Evolutionary conservation across 2,797 vertebrate genomes (phyloP), one percentile per base, ranked within the genome.

Genomic region (Sandelia bainsii): DNA sequence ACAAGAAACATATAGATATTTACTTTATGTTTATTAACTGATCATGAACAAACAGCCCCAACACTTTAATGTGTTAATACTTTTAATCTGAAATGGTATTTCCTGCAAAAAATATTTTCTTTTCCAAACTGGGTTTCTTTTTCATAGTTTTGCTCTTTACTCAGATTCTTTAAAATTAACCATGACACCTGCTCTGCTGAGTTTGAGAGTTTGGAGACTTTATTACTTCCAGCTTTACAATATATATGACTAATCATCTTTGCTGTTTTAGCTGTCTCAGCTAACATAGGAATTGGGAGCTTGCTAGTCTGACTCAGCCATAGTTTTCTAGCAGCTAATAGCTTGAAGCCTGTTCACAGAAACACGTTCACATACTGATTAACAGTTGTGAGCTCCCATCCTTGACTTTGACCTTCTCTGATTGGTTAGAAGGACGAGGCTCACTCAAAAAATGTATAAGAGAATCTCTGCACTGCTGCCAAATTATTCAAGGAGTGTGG

Each of bases 1-100:
- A 39, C 37, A 42, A 42, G 4, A 42, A 56, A 62, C 58, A 65
- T 65, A 40, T 48, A 29, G 34, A 64, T 39, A 68, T 62, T 58
- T 29, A 45, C 16, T 42, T 70, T 72, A 22, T 46, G 48, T 22
- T 40, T 44, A 6, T 44, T 44, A 44, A 37, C 34, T 37, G 10
- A 37, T 37, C 34, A 37, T 37, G 29, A 32, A 32, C 25, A 25
- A 25, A 25, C 25, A 25, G 25, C n/a, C n/a, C n/a, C n/a, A n/a
- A n/a, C 25, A 25, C 25, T 34, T 34, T 34, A 34, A 34, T 34
- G 32, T 34, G 3, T 16, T 53, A 5, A 29, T 8, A 42, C 8
- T 59, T 27, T 34, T 37, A 57, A 46, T 37, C 12, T 76, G 11
- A 52, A 52, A 51, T 12, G 52, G 2, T 22, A 19, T 14, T 37